Evolutionary conservation across 2,888 invertebrate genomes (phyloP).

Genomic region (Scaptomyza polygonia): DNA sequence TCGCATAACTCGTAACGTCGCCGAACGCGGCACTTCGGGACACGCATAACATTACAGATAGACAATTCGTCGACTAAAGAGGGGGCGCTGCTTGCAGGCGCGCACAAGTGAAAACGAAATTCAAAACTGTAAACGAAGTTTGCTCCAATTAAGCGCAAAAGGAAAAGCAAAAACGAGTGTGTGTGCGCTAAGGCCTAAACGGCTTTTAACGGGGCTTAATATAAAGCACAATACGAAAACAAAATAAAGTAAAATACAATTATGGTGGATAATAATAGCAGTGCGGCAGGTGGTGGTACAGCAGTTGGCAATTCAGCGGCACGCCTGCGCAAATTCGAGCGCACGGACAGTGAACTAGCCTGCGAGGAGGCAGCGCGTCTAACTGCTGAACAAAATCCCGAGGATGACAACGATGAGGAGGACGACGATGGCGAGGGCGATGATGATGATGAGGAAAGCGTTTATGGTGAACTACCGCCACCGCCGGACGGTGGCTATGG

Average conservation of each 20-base stretch:
- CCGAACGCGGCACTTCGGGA: constrained; percentile 56
- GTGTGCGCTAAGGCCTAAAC: constrained; percentile 3
- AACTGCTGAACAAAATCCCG: constrained; percentile 87
- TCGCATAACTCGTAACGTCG: constrained; percentile 55
- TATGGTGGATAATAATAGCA: constrained; percentile 76
- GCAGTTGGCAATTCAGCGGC: constrained; percentile 68
- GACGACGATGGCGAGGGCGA: constrained; percentile 83
- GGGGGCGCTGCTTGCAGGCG: constrained; percentile 23
- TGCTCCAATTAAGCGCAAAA: constrained; percentile 23
- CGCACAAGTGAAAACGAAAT: constrained; percentile 46
- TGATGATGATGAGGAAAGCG: constrained; percentile 87
- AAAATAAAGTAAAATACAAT: constrained; percentile 21
- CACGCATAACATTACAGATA: constrained; percentile 46
- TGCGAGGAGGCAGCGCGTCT: constrained; percentile 93
- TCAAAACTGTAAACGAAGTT: constrained; percentile 23
- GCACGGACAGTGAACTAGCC: constrained; percentile 94
- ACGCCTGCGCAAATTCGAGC: constrained; percentile 85
- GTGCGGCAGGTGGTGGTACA: constrained; percentile 38
- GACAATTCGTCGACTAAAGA: constrained; percentile 22
- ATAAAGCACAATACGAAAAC: constrained; percentile 5
- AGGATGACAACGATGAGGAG: constrained; percentile 62
- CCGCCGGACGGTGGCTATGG: constrained; percentile 96
- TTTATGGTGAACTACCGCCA: constrained; percentile 92
- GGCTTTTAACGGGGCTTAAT: constrained; percentile 30
- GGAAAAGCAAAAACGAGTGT: constrained; percentile 15